phyloP scores from a whole-genome alignment of 1,140 invertebrate species.

The Cydia splendana region DNA sequence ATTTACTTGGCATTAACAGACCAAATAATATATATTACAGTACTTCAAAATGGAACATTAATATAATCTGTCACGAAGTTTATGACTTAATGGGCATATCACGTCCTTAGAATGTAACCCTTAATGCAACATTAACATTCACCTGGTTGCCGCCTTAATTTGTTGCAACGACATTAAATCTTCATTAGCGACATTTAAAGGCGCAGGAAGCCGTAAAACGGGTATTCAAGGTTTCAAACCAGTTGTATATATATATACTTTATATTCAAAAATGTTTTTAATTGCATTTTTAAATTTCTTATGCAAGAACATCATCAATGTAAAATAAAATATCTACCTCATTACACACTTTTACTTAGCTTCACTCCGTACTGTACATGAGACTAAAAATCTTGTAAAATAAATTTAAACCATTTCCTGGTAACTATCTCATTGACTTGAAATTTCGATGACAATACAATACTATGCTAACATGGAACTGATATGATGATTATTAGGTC shows the following conservation, averaged over 20 bases:
- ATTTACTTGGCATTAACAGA: neutral
- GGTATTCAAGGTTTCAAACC: slow-evolving; percentile 4
- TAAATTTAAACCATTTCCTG: too few relatives aligned
- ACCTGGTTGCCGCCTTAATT: slow-evolving; percentile 31
- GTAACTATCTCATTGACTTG: too few relatives aligned
- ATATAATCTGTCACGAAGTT: slow-evolving; percentile 24
- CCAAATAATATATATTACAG: neutral
- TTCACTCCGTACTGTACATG: too few relatives aligned
- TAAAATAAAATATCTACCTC: too few relatives aligned
- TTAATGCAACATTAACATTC: slow-evolving; percentile 32
- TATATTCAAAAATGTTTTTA: neutral
- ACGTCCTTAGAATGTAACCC: slow-evolving; percentile 4
- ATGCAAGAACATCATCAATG: too few relatives aligned
- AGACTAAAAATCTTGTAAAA: too few relatives aligned
- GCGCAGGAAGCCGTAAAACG: slow-evolving; percentile 28
- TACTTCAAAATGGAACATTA: slow-evolving; percentile 22
- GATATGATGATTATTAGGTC: too few relatives aligned
- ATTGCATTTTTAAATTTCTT: neutral
- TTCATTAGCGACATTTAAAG: slow-evolving; percentile 27
- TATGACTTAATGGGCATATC: slow-evolving; percentile 26
- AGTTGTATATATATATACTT: neutral
- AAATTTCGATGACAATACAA: too few relatives aligned
- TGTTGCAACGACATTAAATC: slow-evolving; percentile 32
- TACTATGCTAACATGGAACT: too few relatives aligned
- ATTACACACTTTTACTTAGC: too few relatives aligned